These are phyloP conservation scores for Argya squamiceps DNA, from an alignment of 2,797 vertebrate species.

Conservation along the genomic window DNA sequence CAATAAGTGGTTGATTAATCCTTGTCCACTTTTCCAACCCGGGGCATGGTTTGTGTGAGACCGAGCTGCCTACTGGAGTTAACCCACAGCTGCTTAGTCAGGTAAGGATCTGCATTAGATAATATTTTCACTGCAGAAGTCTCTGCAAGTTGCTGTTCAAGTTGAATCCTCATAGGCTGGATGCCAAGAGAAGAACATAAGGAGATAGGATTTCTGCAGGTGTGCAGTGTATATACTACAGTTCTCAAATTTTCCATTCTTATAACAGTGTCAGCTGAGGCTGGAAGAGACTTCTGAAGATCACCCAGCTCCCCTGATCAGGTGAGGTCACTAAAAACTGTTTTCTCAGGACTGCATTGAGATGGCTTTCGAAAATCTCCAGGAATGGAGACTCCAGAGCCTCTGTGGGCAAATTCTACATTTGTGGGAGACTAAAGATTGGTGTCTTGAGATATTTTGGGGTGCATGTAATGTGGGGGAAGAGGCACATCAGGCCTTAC, in stretches of 20 bases:
- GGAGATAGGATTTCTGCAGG: neutral
- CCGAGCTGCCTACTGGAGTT: neutral
- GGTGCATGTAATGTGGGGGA: too few species aligned
- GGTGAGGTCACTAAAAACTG: accelerated
- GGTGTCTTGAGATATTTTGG: neutral
- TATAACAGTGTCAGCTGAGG: too few species aligned
- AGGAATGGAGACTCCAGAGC: neutral
- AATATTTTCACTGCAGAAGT: neutral
- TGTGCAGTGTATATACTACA: neutral
- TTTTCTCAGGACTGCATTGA: neutral
- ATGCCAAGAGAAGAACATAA: neutral
- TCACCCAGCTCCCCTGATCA: neutral
- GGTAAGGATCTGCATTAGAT: neutral
- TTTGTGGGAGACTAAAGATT: neutral
- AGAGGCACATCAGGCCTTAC: neutral
- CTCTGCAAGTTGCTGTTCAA: neutral
- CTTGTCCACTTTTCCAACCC: neutral
- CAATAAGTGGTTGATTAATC: neutral
- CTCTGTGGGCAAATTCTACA: neutral
- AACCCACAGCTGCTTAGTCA: neutral
- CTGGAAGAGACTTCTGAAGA: neutral
- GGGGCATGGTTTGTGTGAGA: too few species aligned
- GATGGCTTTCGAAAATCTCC: neutral
- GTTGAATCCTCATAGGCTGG: neutral
- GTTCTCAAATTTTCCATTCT: neutral